Conservation (phyloP, 2,113 vertebrate genomes). For the Menidia beryllina region DNA sequence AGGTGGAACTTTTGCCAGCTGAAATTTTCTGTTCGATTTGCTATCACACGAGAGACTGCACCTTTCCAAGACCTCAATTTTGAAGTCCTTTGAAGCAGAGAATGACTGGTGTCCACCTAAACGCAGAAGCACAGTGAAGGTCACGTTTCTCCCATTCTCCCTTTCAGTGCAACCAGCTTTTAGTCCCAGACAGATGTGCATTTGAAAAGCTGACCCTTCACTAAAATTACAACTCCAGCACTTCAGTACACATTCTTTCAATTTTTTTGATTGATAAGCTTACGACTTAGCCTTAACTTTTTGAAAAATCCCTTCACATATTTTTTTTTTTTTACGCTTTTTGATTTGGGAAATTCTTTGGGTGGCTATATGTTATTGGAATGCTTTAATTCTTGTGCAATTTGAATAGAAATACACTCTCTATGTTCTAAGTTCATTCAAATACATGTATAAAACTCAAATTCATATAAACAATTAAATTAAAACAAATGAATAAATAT, state of each 20-base stretch:
- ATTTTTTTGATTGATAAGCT: not conserved
- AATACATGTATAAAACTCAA: too few relatives aligned
- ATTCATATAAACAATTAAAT: too few relatives aligned
- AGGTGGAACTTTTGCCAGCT: slow-evolving; percentile 37
- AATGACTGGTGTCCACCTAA: slow-evolving; percentile 71
- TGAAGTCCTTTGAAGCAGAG: slow-evolving; percentile 72
- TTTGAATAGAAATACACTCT: too few relatives aligned
- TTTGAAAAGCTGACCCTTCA: too few relatives aligned
- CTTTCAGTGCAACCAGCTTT: slow-evolving; percentile 42
- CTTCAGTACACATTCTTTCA: too few relatives aligned
- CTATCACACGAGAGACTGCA: slow-evolving; percentile 35
- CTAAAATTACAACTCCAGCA: too few relatives aligned
- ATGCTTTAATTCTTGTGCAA: too few relatives aligned
- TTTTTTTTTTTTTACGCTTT: slow-evolving; percentile 26
- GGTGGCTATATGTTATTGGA: too few relatives aligned
- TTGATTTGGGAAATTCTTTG: too few relatives aligned
- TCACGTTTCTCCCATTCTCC: slow-evolving; percentile 57
- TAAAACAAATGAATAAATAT: too few relatives aligned
- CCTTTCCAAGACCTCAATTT: slow-evolving; percentile 78
- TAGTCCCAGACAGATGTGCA: slow-evolving; percentile 57
- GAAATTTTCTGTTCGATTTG: slow-evolving; percentile 34
- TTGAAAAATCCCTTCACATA: slow-evolving; percentile 3
- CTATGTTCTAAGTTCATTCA: too few relatives aligned
- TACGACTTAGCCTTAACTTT: not conserved
- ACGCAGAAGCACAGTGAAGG: slow-evolving; percentile 57